Evolutionary conservation across 35 echinoderm and acorn worm species (phyloP).

Genomic region (Heliocidaris tuberculata): DNA sequence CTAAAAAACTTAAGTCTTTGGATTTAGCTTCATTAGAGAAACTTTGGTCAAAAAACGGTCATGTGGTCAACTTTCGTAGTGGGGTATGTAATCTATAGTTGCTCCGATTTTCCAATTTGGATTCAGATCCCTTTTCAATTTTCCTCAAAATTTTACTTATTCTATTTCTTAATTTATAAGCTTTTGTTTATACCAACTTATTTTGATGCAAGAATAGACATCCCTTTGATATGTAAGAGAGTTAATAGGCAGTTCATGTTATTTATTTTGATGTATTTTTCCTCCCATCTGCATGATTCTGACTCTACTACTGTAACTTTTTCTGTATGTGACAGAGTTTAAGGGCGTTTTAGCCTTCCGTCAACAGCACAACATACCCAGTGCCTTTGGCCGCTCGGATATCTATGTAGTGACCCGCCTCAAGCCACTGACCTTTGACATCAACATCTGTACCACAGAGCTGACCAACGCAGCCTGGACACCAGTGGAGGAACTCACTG

Average conservation of each 20-base stretch:
- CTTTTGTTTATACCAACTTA: background rate
- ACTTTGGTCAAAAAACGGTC: no score
- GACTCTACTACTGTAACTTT: background rate
- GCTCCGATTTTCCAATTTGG: no score
- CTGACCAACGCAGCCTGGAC: conserved; percentile 86
- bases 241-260: background rate
- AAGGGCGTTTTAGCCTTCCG: conserved; percentile 85
- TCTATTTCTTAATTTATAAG: background rate
- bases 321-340: conserved; percentile 66
- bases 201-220: no score
- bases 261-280: background rate
- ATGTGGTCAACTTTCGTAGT: no score
- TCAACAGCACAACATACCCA: conserved; percentile 87
- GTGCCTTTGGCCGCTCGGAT: conserved; percentile 84
- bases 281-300: background rate
- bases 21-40: no score
- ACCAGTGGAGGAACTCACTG: conserved; percentile 59
- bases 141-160: background rate
- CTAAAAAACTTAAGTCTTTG: no score
- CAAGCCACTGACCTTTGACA: conserved; percentile 88
- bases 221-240: background rate
- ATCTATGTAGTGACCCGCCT: conserved; percentile 94
- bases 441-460: conserved; percentile 77
- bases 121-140: no score
- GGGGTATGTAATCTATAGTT: no score